These are phyloP conservation scores for Yponomeuta cagnagella DNA, from an alignment of 2,888 invertebrate genomes.

Conservation along the genomic window DNA sequence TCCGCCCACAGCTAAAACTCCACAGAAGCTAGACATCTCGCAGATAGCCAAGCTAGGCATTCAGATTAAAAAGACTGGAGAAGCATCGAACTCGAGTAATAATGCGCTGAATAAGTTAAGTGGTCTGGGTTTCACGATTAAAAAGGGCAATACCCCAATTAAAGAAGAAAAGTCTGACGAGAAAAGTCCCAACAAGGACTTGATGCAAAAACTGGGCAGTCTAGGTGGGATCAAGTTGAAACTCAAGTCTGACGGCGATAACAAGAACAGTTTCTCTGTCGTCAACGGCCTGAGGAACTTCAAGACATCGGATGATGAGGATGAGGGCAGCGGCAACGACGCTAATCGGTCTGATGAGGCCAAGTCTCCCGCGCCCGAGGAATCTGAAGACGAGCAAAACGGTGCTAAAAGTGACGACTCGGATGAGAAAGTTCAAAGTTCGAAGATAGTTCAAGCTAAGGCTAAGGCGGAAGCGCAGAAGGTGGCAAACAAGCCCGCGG, in stretches of 20 bases:
- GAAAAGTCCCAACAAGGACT: conserved; percentile 30
- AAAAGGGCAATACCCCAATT: conserved; percentile 53
- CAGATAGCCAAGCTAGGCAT: conserved; percentile 57
- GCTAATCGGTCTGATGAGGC: conserved; percentile 28
- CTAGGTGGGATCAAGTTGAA: conserved; percentile 67
- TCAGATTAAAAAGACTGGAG: conserved; percentile 49
- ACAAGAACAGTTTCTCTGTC: conserved; percentile 59
- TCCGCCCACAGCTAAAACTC: conserved; percentile 38
- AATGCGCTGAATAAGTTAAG: conserved; percentile 57
- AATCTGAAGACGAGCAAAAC: conserved; percentile 27
- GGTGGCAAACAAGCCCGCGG: conserved; percentile 29
- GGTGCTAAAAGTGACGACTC: conserved; percentile 40
- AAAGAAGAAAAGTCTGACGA: conserved; percentile 49
- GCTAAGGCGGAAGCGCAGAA: conserved; percentile 30
- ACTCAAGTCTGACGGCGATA: conserved; percentile 60
- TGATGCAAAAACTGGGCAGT: conserved; percentile 57
- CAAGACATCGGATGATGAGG: conserved; percentile 61
- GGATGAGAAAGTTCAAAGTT: conserved; percentile 15
- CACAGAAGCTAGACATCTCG: conserved; percentile 63
- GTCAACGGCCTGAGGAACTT: conserved; percentile 65
- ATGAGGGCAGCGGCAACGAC: conserved; percentile 47
- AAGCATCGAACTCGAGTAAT: conserved; percentile 34
- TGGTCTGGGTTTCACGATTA: conserved; percentile 65
- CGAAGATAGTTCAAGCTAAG: conserved; percentile 16
- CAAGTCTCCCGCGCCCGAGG: conserved; percentile 35